phyloP scores from a whole-genome alignment of 2,888 invertebrate genomes.

The Hyposoter didymator region DNA sequence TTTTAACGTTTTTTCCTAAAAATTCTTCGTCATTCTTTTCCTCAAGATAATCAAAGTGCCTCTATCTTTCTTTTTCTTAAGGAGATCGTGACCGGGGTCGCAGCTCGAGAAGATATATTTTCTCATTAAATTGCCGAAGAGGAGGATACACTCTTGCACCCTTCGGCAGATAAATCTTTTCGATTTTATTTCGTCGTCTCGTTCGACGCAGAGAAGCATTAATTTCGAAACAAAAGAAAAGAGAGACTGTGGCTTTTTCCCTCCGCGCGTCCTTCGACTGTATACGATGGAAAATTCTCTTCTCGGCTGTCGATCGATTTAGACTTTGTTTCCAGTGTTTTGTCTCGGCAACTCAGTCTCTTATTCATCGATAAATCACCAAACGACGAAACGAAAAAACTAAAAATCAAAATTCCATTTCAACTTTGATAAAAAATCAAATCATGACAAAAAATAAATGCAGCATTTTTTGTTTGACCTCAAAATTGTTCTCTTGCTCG shows the following conservation, averaged over 20 bases:
- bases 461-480: not conserved
- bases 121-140: conserved; percentile 39
- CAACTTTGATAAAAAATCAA: not conserved
- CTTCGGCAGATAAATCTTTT: conserved; percentile 41
- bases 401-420: not conserved
- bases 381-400: not conserved
- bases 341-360: not conserved
- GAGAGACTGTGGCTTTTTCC: not conserved
- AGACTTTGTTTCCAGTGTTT: conserved; percentile 52
- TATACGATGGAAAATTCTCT: conserved; percentile 62
- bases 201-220: conserved; percentile 2
- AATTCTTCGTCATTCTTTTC: not conserved
- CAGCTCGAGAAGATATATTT: conserved; percentile 7
- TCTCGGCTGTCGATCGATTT: conserved; percentile 11
- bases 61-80: not conserved
- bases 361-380: not conserved
- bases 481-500: not conserved
- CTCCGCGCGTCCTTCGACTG: not conserved
- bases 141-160: conserved; percentile 63
- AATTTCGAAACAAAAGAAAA: conserved; percentile 55
- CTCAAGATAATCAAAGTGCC: not conserved
- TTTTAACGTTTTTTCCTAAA: not conserved
- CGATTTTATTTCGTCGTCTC: conserved; percentile 16
- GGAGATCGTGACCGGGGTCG: conserved; percentile 42
- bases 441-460: too few species aligned